Percentiles rank a stretch among this genome's conserved stretches.
Conservation (phyloP, 2,888 invertebrate genomes). For the Leptinotarsa haldemani region DNA sequence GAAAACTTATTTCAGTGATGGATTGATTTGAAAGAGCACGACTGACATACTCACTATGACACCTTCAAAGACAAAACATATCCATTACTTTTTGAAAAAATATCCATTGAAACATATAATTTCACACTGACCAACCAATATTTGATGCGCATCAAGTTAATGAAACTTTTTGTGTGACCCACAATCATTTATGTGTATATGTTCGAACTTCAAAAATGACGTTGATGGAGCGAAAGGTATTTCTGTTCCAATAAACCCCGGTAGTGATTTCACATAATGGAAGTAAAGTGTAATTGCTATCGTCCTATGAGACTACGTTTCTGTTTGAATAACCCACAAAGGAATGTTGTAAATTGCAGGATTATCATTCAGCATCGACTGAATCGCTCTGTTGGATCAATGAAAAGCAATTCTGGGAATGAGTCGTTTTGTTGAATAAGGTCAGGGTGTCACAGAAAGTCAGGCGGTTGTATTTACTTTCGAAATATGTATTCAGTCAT, state of each 20-base stretch:
- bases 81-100: not conserved
- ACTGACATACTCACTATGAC: too few relatives aligned
- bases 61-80: too few relatives aligned
- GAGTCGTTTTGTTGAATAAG: not conserved
- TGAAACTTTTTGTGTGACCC: not conserved
- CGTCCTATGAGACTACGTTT: constrained; percentile 9
- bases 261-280: constrained; percentile 11
- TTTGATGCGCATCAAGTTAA: not conserved
- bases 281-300: constrained; percentile 8
- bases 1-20: too few relatives aligned
- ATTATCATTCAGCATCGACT: constrained; percentile 1
- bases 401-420: constrained; percentile 6
- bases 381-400: constrained; percentile 4
- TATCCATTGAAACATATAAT: not conserved
- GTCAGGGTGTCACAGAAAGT: constrained; percentile 4
- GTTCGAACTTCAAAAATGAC: not conserved
- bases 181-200: not conserved
- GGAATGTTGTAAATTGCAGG: not conserved
- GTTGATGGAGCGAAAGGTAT: not conserved
- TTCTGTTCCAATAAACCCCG: not conserved
- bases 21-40: too few relatives aligned
- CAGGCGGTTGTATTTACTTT: not conserved
- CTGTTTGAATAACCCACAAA: constrained; percentile 19
- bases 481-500: not conserved
- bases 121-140: not conserved